Conservation (phyloP, 2,113 vertebrate genomes). For the Phoenicopterus ruber region DNA sequence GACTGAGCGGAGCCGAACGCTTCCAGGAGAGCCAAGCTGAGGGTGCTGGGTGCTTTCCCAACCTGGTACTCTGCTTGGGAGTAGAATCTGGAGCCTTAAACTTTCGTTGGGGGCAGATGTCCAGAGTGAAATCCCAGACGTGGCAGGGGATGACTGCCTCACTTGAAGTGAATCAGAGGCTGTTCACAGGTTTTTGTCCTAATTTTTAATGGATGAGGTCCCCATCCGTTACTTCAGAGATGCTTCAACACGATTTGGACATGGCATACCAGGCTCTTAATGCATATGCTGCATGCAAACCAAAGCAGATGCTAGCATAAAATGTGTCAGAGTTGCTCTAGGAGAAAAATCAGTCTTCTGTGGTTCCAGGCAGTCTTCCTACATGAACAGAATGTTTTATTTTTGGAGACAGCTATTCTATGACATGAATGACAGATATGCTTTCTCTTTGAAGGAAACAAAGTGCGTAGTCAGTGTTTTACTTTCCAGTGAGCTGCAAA, state of each 20-base stretch:
- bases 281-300: neutral
- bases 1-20: too few species aligned
- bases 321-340: neutral
- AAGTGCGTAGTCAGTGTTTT: constrained; percentile 10
- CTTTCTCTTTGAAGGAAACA: constrained; percentile 5
- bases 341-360: constrained; percentile 16
- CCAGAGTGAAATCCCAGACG: neutral
- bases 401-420: neutral
- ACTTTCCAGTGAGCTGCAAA: neutral
- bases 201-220: neutral
- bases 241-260: neutral
- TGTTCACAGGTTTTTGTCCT: neutral
- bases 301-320: neutral
- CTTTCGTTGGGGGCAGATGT: fast-evolving
- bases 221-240: neutral
- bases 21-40: neutral
- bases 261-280: neutral
- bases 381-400: constrained; percentile 11
- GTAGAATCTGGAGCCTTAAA: neutral
- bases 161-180: neutral
- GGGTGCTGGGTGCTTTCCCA: neutral
- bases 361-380: constrained; percentile 20
- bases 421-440: constrained; percentile 6
- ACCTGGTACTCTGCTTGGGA: neutral
- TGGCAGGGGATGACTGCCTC: neutral